A percentile compares a stretch with the other conserved stretches of the same genome.
Evolutionary conservation across 30 jellyfish, hydroid and myxozoan genomes (phyloP).

Genomic region (Mastigias papua): DNA sequence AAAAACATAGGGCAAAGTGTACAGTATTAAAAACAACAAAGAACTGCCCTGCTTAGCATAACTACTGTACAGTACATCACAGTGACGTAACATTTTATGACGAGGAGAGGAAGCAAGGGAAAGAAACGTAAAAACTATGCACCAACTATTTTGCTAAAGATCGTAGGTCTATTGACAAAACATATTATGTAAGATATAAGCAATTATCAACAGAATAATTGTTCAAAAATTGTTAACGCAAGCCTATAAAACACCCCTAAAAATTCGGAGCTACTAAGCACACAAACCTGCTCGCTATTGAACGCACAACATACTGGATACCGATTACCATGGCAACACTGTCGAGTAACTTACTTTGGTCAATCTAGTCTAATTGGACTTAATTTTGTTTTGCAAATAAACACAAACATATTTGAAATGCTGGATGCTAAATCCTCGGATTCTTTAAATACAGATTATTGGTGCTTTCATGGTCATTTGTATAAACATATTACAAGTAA

Average conservation of each 20-base stretch:
- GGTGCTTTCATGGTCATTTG: neutral
- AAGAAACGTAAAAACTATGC: no score
- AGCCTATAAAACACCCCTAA: neutral
- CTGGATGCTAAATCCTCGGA: neutral
- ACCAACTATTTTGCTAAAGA: no score
- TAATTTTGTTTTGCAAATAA: slow-evolving; percentile 14
- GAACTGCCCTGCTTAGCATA: no score
- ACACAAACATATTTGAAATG: neutral
- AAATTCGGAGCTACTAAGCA: neutral
- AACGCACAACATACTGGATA: neutral
- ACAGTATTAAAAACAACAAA: no score
- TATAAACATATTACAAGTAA: neutral
- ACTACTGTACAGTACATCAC: no score
- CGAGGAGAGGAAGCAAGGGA: no score
- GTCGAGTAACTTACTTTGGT: neutral
- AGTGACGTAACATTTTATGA: no score
- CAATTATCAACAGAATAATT: neutral
- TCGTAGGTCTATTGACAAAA: no score
- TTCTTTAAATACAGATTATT: neutral
- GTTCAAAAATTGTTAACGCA: neutral
- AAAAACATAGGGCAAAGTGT: no score
- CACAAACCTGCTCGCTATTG: neutral
- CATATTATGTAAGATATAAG: no score
- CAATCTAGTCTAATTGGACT: neutral
- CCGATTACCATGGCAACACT: neutral